phyloP scores from a whole-genome alignment of 2,888 invertebrate genomes.

The Euzophera pinguis region DNA sequence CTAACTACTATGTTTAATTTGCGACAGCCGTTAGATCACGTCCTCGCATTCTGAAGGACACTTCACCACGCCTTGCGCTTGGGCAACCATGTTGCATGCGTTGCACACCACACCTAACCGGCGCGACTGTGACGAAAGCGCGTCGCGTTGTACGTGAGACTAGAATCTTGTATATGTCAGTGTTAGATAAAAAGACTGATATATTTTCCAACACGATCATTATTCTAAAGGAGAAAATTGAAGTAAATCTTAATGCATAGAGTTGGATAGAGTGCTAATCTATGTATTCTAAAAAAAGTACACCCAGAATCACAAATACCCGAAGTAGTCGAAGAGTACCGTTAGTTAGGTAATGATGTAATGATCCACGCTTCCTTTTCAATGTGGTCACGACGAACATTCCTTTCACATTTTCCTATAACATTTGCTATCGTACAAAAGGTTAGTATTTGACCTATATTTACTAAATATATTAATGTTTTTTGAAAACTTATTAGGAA shows the following conservation, averaged over 20 bases:
- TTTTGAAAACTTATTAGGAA: too few species aligned
- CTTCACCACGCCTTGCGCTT: slow-evolving; percentile 33
- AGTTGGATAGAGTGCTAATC: too few species aligned
- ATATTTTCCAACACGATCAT: too few species aligned
- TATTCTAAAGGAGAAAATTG: too few species aligned
- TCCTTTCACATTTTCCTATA: slow-evolving; percentile 8
- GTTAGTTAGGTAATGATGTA: too few species aligned
- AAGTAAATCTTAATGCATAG: too few species aligned
- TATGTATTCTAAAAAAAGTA: too few species aligned
- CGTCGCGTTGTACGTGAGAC: neutral
- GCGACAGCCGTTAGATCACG: slow-evolving; percentile 22
- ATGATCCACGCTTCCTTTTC: neutral
- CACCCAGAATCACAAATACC: too few species aligned
- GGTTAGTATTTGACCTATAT: neutral
- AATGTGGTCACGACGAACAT: neutral
- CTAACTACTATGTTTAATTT: neutral
- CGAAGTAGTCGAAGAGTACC: neutral
- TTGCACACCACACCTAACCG: slow-evolving; percentile 10
- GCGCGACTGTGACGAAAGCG: slow-evolving; percentile 3
- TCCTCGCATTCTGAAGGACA: slow-evolving; percentile 32
- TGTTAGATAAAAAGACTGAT: neutral
- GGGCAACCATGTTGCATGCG: slow-evolving; percentile 24
- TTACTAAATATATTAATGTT: neutral
- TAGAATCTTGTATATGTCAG: neutral
- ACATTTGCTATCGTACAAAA: slow-evolving; percentile 7